These are phyloP conservation scores for Keiferia lycopersicella DNA, from an alignment of 2,888 invertebrate species.

Conservation along the genomic window DNA sequence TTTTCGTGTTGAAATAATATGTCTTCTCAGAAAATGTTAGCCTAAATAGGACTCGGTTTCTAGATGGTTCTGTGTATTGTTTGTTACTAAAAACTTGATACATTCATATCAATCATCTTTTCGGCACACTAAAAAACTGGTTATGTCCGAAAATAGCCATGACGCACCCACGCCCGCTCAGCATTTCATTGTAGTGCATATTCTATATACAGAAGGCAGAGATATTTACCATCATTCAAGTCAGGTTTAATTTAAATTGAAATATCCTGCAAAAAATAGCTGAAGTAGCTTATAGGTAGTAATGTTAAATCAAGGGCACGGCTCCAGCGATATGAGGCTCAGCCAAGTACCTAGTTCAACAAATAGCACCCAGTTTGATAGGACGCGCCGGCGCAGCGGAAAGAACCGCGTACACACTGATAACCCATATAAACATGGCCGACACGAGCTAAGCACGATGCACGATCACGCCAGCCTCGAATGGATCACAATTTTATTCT, in stretches of 20 bases:
- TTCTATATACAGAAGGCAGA: too few relatives aligned
- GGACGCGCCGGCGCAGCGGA: conserved; percentile 11
- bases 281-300: background rate
- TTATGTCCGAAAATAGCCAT: background rate
- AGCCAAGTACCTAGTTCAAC: background rate
- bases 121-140: conserved; percentile 3
- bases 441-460: conserved; percentile 1
- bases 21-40: background rate
- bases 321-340: background rate
- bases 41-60: background rate
- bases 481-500: background rate
- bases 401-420: background rate
- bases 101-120: background rate
- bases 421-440: conserved; percentile 1
- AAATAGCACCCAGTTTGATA: background rate
- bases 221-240: too few relatives aligned
- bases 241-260: too few relatives aligned
- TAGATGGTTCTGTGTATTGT: background rate
- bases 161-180: background rate
- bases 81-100: background rate
- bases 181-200: background rate
- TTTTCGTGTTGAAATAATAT: background rate
- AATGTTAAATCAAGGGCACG: background rate
- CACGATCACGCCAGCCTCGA: conserved; percentile 1
- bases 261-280: too few relatives aligned